Conservation (phyloP, 2,888 invertebrate genomes). For the Priocnemis perturbator region DNA sequence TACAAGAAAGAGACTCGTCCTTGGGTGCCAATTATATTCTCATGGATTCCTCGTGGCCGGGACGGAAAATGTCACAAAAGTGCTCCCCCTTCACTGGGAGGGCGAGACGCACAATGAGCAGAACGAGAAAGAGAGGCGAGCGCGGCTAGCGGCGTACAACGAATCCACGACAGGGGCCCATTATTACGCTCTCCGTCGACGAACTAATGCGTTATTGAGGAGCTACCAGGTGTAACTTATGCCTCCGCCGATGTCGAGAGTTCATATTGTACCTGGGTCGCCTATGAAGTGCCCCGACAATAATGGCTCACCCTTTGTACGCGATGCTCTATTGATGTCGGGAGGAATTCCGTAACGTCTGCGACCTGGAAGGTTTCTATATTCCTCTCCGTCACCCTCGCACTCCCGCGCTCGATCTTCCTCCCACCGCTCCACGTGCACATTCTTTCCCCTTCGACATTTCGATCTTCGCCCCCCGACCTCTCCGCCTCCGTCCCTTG, state of each 20-base stretch:
- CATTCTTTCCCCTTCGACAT: not conserved
- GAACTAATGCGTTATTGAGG: conserved; percentile 64
- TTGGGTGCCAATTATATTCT: conserved; percentile 67
- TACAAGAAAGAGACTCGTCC: not conserved
- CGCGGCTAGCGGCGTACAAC: conserved; percentile 41
- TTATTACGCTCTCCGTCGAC: conserved; percentile 47
- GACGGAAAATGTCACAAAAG: conserved; percentile 40
- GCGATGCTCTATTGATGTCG: conserved; percentile 61
- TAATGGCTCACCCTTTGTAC: conserved; percentile 60
- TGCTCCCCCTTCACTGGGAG: conserved; percentile 14
- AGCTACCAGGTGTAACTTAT: conserved; percentile 66
- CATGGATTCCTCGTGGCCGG: conserved; percentile 52
- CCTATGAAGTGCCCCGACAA: conserved; percentile 58
- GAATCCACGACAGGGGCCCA: conserved; percentile 45
- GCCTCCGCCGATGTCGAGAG: conserved; percentile 53
- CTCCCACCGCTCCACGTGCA: not conserved
- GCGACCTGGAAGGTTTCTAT: conserved; percentile 42
- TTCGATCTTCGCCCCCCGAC: not conserved
- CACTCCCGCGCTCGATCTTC: conserved; percentile 6
- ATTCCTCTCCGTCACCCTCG: conserved; percentile 4
- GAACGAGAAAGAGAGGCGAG: conserved; percentile 38
- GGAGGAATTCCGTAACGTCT: conserved; percentile 62
- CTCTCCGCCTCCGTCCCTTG: not conserved
- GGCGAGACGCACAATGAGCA: conserved; percentile 18
- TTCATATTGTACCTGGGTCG: conserved; percentile 58